These are phyloP conservation scores for Eupithecia insigniata DNA, from an alignment of 2,888 invertebrate species.

Conservation along the genomic window DNA sequence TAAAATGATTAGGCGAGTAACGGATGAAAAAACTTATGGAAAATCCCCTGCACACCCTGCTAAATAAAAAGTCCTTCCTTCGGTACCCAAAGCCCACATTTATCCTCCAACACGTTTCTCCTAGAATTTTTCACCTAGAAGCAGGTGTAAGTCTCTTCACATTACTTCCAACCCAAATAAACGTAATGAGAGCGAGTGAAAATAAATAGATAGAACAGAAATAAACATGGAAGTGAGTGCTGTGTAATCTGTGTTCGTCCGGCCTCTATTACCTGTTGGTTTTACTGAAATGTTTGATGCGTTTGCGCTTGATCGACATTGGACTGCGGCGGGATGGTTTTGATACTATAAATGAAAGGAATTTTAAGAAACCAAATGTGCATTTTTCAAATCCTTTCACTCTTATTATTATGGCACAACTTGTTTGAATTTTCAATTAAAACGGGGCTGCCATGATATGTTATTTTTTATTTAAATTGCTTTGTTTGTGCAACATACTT, in stretches of 20 bases:
- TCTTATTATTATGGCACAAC: too few relatives aligned
- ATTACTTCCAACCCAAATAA: conserved; percentile 61
- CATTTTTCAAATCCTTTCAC: too few relatives aligned
- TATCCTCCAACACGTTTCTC: conserved; percentile 5
- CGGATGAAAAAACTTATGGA: not conserved
- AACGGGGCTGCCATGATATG: not conserved
- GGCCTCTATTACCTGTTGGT: conserved; percentile 79
- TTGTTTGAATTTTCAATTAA: too few relatives aligned
- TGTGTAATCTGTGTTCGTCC: conserved; percentile 47
- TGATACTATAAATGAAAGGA: conserved; percentile 50
- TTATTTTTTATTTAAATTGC: not conserved
- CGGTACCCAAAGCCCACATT: conserved; percentile 17
- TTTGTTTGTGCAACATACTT: not conserved
- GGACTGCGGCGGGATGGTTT: conserved; percentile 40
- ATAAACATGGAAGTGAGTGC: conserved; percentile 65
- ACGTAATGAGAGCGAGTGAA: conserved; percentile 70
- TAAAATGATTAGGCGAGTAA: not conserved
- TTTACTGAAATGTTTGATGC: conserved; percentile 79
- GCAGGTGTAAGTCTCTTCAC: conserved; percentile 45
- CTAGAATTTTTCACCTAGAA: conserved; percentile 37
- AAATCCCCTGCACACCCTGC: not conserved
- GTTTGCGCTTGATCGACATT: conserved; percentile 75
- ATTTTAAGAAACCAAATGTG: not conserved
- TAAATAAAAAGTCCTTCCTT: not conserved
- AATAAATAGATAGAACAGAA: conserved; percentile 75